Conservation (phyloP, 1,140 invertebrate genomes). For the Dendrolimus kikuchii region DNA sequence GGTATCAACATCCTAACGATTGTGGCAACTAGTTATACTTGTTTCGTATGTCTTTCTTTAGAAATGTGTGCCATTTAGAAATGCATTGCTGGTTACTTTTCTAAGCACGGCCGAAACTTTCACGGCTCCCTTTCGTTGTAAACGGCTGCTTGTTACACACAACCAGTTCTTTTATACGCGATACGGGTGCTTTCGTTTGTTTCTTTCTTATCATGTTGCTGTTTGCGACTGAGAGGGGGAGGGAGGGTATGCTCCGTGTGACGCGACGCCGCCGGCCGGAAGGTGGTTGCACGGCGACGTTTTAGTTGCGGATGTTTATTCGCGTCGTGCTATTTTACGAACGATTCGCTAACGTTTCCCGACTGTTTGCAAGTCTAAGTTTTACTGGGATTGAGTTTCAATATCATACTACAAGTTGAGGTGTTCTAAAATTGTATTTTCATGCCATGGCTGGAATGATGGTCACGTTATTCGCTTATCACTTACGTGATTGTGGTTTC, state of each 20-base stretch:
- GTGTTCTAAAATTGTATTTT: no score
- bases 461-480: no score
- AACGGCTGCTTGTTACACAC: slow-evolving; percentile 25
- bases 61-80: slow-evolving; percentile 18
- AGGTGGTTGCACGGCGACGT: slow-evolving; percentile 1
- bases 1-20: no score
- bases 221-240: slow-evolving; percentile 11
- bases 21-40: no score
- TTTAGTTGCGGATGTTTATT: slow-evolving; percentile 10
- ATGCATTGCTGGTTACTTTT: slow-evolving; percentile 25
- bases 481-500: no score
- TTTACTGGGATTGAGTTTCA: no score
- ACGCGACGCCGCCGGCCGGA: slow-evolving; percentile 1
- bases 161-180: slow-evolving; percentile 32
- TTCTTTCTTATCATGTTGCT: slow-evolving; percentile 20
- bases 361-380: no score
- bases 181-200: slow-evolving; percentile 23
- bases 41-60: neutral
- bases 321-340: neutral
- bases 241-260: slow-evolving; percentile 13
- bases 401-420: no score
- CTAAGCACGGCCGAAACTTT: slow-evolving; percentile 37
- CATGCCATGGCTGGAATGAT: no score
- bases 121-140: slow-evolving; percentile 26
- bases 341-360: slow-evolving; percentile 1